Evolutionary conservation across 2,888 invertebrate genomes (phyloP).

Genomic region (Pelosia muscerda): DNA sequence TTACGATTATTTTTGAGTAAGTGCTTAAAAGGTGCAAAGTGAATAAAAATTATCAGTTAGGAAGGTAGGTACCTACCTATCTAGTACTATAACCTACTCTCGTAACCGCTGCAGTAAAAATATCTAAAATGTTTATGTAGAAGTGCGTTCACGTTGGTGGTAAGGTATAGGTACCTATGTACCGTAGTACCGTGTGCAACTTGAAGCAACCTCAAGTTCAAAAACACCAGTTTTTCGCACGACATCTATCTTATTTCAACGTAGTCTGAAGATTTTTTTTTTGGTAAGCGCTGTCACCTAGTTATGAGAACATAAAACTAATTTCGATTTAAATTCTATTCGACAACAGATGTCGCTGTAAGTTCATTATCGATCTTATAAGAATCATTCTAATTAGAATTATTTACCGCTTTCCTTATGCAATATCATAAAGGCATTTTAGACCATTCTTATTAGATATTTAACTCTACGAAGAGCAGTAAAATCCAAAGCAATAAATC

Average conservation of each 20-base stretch:
- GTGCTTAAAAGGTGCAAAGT: too few species aligned
- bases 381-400: conserved; percentile 20
- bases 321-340: conserved; percentile 53
- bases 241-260: background rate
- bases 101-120: too few species aligned
- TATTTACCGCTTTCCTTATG: background rate
- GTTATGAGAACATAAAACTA: conserved; percentile 7
- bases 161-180: too few species aligned
- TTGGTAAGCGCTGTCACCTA: conserved; percentile 56
- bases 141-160: too few species aligned
- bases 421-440: background rate
- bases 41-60: too few species aligned
- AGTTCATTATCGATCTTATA: conserved; percentile 34
- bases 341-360: conserved; percentile 65
- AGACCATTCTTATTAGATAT: background rate
- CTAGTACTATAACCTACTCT: too few species aligned
- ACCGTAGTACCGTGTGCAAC: too few species aligned
- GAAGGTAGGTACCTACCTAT: too few species aligned
- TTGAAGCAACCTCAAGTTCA: background rate
- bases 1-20: too few species aligned
- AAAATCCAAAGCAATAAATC: background rate
- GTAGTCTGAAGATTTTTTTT: background rate
- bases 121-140: too few species aligned
- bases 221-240: background rate
- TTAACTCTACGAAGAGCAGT: background rate